Evolutionary conservation across 1,140 invertebrate genomes (phyloP).

Genomic region (Zaprionus tsacasi): DNA sequence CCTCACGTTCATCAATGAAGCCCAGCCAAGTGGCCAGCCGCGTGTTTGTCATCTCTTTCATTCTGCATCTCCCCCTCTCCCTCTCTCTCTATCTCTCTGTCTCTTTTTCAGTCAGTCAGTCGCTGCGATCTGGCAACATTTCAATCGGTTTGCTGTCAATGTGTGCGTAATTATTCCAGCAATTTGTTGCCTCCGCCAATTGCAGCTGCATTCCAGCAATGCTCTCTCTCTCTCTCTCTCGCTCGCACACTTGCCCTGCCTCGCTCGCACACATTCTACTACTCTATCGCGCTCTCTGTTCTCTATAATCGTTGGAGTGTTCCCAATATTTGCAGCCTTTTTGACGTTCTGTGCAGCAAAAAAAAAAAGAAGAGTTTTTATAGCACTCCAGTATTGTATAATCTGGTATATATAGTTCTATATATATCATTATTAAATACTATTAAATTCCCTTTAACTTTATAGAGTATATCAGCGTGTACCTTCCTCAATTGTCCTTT

Average conservation of each 20-base stretch:
- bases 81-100: constrained; percentile 16
- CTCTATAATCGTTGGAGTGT: neutral
- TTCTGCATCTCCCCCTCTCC: constrained; percentile 21
- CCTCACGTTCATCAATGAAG: constrained; percentile 79
- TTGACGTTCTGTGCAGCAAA: neutral
- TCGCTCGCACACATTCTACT: neutral
- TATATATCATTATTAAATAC: no score
- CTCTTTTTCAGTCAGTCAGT: constrained; percentile 1
- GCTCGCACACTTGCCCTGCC: neutral
- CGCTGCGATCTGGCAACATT: constrained; percentile 47
- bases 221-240: constrained; percentile 4
- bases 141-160: constrained; percentile 77
- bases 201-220: constrained; percentile 70
- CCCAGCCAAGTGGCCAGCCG: constrained; percentile 26
- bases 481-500: neutral
- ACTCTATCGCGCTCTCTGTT: neutral
- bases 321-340: neutral
- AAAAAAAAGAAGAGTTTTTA: neutral
- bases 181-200: constrained; percentile 83
- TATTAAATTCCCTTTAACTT: neutral
- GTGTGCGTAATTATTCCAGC: constrained; percentile 83
- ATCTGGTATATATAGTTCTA: neutral
- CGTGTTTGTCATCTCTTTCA: constrained; percentile 19
- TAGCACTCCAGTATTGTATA: neutral
- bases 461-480: no score